A percentile compares a stretch with the other conserved stretches of the same genome.
Evolutionary conservation across 2,113 vertebrate genomes (phyloP).

Genomic region (Burhinus bistriatus): DNA sequence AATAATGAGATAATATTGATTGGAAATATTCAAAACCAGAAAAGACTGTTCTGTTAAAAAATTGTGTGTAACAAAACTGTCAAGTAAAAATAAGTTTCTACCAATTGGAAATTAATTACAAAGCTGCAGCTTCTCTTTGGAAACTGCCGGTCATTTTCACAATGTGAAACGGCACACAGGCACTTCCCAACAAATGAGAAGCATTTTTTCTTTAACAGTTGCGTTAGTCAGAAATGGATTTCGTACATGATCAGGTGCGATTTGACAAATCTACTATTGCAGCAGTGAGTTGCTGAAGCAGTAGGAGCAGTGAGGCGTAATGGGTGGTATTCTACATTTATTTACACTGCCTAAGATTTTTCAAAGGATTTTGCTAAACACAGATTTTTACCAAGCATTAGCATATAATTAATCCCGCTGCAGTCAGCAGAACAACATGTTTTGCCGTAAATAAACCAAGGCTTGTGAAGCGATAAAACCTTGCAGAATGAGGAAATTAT

Average conservation of each 20-base stretch:
- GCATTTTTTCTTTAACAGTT: not conserved
- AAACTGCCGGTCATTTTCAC: not conserved
- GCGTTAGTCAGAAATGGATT: not conserved
- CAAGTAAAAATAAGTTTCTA: constrained; percentile 12
- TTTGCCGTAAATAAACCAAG: not conserved
- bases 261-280: not conserved
- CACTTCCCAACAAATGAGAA: not conserved
- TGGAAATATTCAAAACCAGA: not conserved
- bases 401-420: not conserved
- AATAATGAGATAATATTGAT: constrained; percentile 16
- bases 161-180: not conserved
- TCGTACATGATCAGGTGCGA: not conserved
- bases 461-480: not conserved
- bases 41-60: not conserved
- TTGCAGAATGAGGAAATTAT: not conserved
- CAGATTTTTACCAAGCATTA: not conserved
- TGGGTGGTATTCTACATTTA: not conserved
- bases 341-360: not conserved
- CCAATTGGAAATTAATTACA: constrained; percentile 26
- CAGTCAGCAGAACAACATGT: not conserved
- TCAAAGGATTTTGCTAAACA: not conserved
- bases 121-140: not conserved
- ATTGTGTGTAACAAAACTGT: not conserved
- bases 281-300: not conserved
- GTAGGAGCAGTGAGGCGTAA: not conserved